Conservation (phyloP, 2,888 invertebrate species). For the Terebella lapidaria region DNA sequence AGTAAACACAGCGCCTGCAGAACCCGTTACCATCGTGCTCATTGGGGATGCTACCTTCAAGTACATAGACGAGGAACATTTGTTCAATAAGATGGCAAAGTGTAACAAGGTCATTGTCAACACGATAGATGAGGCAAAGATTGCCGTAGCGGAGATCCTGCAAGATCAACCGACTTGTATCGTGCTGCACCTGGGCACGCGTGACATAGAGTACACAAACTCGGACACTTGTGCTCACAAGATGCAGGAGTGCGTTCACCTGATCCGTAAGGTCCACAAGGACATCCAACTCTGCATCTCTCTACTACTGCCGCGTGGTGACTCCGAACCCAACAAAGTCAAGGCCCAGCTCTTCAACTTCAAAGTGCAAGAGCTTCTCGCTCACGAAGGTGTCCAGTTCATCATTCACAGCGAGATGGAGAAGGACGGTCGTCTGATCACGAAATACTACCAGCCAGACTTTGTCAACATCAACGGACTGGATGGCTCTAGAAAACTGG, state of each 20-base stretch:
- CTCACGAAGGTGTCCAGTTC: not conserved
- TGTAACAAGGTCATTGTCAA: not conserved
- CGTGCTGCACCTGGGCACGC: conserved; percentile 1
- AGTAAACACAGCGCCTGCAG: not conserved
- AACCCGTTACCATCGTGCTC: not conserved
- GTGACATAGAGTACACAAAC: conserved; percentile 1
- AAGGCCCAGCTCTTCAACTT: conserved; percentile 3
- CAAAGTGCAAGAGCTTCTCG: conserved; percentile 1
- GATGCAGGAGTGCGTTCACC: conserved; percentile 1
- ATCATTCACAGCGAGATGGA: conserved; percentile 3
- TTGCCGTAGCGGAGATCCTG: not conserved
- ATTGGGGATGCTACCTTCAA: not conserved
- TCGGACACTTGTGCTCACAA: not conserved
- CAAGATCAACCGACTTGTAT: not conserved
- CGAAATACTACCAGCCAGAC: conserved; percentile 3
- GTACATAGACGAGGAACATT: conserved; percentile 4
- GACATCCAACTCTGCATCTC: conserved; percentile 1
- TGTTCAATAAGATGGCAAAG: not conserved
- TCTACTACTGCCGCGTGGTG: not conserved
- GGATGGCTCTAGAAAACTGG: not conserved
- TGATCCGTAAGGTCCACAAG: not conserved
- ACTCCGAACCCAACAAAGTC: conserved; percentile 1
- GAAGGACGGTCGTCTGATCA: not conserved
- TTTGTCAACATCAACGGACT: conserved; percentile 1
- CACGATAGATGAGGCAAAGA: not conserved